Percentiles rank a stretch among this genome's conserved stretches.
Evolutionary conservation across 2,888 invertebrate genomes (phyloP).

Genomic region (Dinocampus coccinellae): DNA sequence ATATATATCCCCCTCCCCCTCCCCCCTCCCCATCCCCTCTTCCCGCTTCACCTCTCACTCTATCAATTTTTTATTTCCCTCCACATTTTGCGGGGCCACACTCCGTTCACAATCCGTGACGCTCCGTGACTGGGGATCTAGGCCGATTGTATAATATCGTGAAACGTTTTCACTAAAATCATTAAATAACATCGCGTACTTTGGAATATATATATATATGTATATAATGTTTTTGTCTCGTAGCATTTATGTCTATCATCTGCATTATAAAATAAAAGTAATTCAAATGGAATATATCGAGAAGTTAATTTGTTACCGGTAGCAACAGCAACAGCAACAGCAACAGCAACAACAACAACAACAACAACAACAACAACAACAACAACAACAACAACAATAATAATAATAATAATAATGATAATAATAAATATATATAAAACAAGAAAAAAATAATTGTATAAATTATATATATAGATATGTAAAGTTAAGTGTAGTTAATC

Average conservation of each 20-base stretch:
- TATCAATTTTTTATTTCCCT: constrained; percentile 2
- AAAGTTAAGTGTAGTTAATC: not conserved
- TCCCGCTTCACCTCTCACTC: not conserved
- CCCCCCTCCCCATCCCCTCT: not conserved
- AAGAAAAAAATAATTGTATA: not conserved
- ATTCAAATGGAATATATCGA: not conserved
- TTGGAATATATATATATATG: constrained; percentile 52
- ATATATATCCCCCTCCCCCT: not conserved
- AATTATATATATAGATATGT: not conserved
- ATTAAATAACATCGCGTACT: constrained; percentile 66
- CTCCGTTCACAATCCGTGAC: constrained; percentile 67
- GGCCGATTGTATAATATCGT: constrained; percentile 69
- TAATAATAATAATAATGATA: too few species aligned
- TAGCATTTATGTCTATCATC: constrained; percentile 37
- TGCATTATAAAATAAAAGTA: constrained; percentile 22
- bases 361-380: too few species aligned
- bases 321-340: not conserved
- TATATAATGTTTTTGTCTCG: constrained; percentile 42
- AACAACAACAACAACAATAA: too few species aligned
- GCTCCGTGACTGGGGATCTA: constrained; percentile 69
- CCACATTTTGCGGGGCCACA: not conserved
- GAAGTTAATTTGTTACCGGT: not conserved
- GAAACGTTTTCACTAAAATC: constrained; percentile 68
- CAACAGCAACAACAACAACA: too few species aligned
- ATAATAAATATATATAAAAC: too few species aligned